These are phyloP conservation scores for Psephotus haematonotus DNA, from an alignment of 2,113 vertebrate genomes.

Conservation along the genomic window DNA sequence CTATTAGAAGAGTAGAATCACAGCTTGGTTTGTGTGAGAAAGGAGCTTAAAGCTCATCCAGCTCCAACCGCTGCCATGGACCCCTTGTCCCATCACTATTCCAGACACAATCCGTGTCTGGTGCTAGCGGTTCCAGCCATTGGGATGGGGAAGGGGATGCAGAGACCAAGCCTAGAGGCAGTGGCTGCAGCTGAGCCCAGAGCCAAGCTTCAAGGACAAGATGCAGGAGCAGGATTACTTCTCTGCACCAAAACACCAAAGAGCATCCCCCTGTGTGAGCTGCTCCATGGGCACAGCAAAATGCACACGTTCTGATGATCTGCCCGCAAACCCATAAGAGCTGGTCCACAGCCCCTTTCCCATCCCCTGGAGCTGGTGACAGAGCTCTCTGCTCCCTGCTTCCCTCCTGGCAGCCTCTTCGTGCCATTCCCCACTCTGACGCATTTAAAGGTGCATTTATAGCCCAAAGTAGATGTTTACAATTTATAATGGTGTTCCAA, in stretches of 20 bases:
- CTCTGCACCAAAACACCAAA: not conserved
- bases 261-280: not conserved
- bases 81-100: not conserved
- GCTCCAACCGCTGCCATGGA: fast-evolving
- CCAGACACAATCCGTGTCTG: not conserved
- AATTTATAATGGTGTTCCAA: slow-evolving; percentile 36
- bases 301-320: not conserved
- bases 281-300: not conserved
- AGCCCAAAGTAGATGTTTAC: slow-evolving; percentile 30
- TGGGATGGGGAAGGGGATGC: not conserved
- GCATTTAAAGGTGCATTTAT: not conserved
- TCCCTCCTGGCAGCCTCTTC: not conserved
- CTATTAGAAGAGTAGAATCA: not conserved
- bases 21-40: not conserved
- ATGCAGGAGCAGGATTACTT: not conserved
- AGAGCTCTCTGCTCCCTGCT: not conserved
- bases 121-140: not conserved
- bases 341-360: not conserved
- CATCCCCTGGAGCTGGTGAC: not conserved
- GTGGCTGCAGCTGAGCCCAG: not conserved
- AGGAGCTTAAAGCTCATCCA: not conserved
- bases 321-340: not conserved
- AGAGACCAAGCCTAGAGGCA: not conserved
- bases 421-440: not conserved
- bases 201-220: not conserved